phyloP scores from a whole-genome alignment of 2,113 vertebrate species.

The Notiomystis cincta region DNA sequence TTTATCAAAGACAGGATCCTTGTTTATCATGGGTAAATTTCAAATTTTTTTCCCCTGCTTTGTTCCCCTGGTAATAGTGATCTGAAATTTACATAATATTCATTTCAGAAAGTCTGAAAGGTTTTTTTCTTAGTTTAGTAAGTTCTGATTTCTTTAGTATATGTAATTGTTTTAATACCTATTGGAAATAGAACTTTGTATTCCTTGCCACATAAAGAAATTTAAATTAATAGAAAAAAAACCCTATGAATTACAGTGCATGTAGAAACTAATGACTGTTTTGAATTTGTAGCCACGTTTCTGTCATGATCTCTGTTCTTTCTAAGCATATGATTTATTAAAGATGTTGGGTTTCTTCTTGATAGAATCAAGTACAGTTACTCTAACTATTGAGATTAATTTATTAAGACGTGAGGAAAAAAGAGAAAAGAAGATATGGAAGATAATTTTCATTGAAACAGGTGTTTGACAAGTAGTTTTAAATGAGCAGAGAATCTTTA shows the following conservation, averaged over 20 bases:
- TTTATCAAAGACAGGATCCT: conserved; percentile 98
- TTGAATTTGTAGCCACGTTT: background rate
- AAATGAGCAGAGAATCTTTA: background rate
- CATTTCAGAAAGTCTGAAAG: background rate
- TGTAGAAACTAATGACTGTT: background rate
- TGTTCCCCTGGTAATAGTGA: background rate
- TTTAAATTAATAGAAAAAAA: background rate
- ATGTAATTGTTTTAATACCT: background rate
- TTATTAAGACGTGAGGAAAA: background rate
- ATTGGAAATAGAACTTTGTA: background rate
- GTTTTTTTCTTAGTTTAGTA: background rate
- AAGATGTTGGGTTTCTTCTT: background rate
- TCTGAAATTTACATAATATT: background rate
- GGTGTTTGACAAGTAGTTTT: background rate
- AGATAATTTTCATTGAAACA: background rate
- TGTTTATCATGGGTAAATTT: conserved; percentile 90
- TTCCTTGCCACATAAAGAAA: background rate
- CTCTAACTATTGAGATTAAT: background rate
- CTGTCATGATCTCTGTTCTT: background rate
- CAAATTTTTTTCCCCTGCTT: background rate
- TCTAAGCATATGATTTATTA: background rate
- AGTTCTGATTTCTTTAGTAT: background rate
- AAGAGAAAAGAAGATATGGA: background rate
- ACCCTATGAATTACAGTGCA: background rate
- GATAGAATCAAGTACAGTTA: background rate